These are phyloP conservation scores for Pseudolaguvia tuberculata DNA, from an alignment of 2,113 vertebrate genomes.

Conservation along the genomic window DNA sequence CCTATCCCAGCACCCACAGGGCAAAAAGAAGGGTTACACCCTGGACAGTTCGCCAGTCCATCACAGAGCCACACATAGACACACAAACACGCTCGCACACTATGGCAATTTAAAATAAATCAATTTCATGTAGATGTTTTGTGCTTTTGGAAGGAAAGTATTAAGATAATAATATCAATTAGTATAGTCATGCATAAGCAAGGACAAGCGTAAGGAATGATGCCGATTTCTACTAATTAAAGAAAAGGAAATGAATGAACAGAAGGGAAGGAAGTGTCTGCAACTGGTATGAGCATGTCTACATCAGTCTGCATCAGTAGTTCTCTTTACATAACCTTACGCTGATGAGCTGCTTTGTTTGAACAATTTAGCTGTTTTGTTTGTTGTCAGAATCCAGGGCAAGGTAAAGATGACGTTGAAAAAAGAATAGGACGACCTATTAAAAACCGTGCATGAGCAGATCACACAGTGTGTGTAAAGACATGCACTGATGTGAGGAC, in stretches of 20 bases:
- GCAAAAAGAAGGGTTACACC: no score
- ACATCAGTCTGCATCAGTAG: constrained; percentile 53
- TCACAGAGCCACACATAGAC: no score
- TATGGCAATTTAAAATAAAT: no score
- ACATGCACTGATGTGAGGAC: constrained; percentile 30
- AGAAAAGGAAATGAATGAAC: background rate
- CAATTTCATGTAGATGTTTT: no score
- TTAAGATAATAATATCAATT: no score
- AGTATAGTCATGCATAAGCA: no score
- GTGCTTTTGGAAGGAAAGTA: no score
- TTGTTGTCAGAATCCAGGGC: constrained; percentile 65
- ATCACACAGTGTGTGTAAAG: constrained; percentile 43
- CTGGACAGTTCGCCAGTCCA: no score
- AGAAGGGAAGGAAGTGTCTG: constrained; percentile 10
- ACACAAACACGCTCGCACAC: no score
- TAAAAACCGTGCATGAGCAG: constrained; percentile 49
- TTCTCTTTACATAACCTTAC: constrained; percentile 59
- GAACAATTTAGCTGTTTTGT: constrained; percentile 56
- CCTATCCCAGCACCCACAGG: no score
- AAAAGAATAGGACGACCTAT: constrained; percentile 61
- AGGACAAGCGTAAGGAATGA: background rate
- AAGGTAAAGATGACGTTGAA: constrained; percentile 49
- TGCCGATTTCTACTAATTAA: background rate
- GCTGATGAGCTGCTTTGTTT: constrained; percentile 55
- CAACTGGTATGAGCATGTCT: constrained; percentile 36